phyloP scores from a whole-genome alignment of 1,140 invertebrate genomes.

The Orchestia grillus region DNA sequence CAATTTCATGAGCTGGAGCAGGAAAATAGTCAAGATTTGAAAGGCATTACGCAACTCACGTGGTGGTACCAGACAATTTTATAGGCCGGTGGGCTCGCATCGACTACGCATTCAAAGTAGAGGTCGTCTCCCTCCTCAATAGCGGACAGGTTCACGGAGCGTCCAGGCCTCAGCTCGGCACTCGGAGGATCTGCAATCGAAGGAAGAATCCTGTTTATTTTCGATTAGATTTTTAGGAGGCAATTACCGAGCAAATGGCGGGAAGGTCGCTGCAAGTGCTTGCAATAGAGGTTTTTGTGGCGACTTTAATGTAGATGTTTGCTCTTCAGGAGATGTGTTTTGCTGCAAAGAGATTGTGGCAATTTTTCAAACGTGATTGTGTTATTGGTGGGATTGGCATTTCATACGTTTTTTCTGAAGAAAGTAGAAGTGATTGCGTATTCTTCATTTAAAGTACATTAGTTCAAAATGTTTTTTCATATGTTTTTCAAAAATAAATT shows the following conservation, averaged over 20 bases:
- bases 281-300: neutral
- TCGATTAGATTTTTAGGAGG: slow-evolving; percentile 23
- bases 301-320: neutral
- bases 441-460: neutral
- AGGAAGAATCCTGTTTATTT: slow-evolving; percentile 23
- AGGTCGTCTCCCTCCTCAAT: slow-evolving; percentile 92
- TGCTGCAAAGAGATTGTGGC: neutral
- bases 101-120: slow-evolving; percentile 92
- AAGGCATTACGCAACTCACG: slow-evolving; percentile 73
- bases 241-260: slow-evolving; percentile 26
- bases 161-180: slow-evolving; percentile 21
- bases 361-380: neutral
- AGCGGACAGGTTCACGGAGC: slow-evolving; percentile 57
- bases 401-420: neutral
- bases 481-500: no score
- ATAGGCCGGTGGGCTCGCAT: slow-evolving; percentile 86
- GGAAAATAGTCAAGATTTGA: neutral
- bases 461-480: neutral
- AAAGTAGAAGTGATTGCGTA: neutral
- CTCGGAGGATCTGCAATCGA: slow-evolving; percentile 44
- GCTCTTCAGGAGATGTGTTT: neutral
- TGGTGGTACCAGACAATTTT: slow-evolving; percentile 89
- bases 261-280: neutral
- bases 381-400: neutral
- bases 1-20: neutral